These are phyloP conservation scores for Melanaphis sacchari DNA, from an alignment of 1,140 invertebrate species.

Conservation along the genomic window DNA sequence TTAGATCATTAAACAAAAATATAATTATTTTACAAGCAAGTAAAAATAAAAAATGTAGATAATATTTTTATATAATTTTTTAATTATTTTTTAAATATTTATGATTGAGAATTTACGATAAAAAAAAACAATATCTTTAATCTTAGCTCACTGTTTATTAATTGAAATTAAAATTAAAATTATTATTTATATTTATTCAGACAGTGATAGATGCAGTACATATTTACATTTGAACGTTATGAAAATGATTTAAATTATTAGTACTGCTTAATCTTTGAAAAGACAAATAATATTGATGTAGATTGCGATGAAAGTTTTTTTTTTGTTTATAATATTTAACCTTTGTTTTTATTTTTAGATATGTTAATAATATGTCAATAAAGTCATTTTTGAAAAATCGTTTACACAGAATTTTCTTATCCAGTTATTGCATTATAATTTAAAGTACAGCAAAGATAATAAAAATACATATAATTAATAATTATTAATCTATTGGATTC, in stretches of 20 bases:
- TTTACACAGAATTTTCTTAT: background rate
- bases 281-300: background rate
- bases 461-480: background rate
- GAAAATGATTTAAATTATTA: background rate
- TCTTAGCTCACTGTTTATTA: background rate
- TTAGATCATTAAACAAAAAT: background rate
- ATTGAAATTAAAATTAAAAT: background rate
- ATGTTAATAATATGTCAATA: background rate
- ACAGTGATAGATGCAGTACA: background rate
- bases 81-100: too few relatives aligned
- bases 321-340: background rate
- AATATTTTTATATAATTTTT: too few relatives aligned
- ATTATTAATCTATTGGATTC: conserved; percentile 1
- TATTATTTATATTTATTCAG: background rate
- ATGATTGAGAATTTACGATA: background rate
- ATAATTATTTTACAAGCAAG: too few relatives aligned
- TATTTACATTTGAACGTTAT: background rate
- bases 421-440: background rate
- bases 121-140: background rate
- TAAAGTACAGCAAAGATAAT: background rate
- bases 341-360: background rate
- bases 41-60: too few relatives aligned
- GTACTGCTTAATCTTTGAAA: background rate
- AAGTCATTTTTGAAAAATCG: conserved; percentile 1
- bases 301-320: background rate